Base-by-base conservation (phyloP, 35 echinoderm and acorn worm species). In the Holothuria glaberrima region DNA sequence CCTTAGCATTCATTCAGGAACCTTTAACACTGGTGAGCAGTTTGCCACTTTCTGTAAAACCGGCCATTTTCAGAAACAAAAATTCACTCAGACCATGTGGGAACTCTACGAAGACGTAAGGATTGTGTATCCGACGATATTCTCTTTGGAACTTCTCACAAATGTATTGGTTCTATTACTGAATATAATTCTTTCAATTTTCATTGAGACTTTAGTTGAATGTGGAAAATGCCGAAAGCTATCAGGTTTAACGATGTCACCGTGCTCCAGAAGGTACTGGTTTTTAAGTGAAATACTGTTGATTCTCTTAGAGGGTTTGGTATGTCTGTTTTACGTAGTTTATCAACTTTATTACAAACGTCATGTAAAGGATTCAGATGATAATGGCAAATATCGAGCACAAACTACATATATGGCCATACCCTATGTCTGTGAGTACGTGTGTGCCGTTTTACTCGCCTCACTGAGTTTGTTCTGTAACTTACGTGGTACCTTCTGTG, bases 41-140 rank as follows among this genome's bases (percentile, higher is more conserved):
- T 84, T 84, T 38, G 80, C 80, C 12, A 33, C 26, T 12, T 82
- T 82, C 24, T 82, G 79, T 57, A 82, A 84, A 84, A 84, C 52
- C 26, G 80, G 56, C 16, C 58, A 61, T 46, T n/a, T 84, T 32
- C 21, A 48, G 18, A 30, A 19, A 30, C 30, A 7, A 10, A 22
- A 84, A 61, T 3, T 84, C 2, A 52, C 33, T 61, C 80, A 84
- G 3, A 29, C 25, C 12, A 21, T 38, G 12, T 31, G 80, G 59
- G 80, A 84, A 60, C 46, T 84, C 12, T 84, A 61, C 57, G 80
- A 36, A 17, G 80, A 84, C 52, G 31, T 84, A 22, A 6, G 48
- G 24, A 16, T 61, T 17, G 54, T 84, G 6, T 63, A 63, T 84
- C 59, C 80, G 0, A 84, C 80, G 20, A 63, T 84, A 32, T 59